phyloP scores from a whole-genome alignment of 2,888 invertebrate species.

The Drosophila sordidula region DNA sequence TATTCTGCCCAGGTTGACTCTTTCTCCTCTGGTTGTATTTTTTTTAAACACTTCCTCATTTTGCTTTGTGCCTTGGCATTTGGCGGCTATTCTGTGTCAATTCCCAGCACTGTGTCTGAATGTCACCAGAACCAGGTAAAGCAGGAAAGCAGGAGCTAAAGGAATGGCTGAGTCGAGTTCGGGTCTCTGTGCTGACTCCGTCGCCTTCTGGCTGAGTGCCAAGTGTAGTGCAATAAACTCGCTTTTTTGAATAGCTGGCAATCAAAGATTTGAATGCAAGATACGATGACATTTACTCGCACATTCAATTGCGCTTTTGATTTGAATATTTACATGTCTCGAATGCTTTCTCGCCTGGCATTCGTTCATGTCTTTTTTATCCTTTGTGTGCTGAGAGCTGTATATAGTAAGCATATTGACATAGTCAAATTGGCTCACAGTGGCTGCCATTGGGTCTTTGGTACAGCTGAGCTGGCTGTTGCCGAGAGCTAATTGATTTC shows the following conservation, averaged over 20 bases:
- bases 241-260: slow-evolving; percentile 75
- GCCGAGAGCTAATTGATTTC: slow-evolving; percentile 62
- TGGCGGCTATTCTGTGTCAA: slow-evolving; percentile 79
- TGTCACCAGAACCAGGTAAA: slow-evolving; percentile 58
- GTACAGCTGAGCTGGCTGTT: slow-evolving; percentile 7
- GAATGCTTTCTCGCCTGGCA: slow-evolving; percentile 18
- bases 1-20: slow-evolving; percentile 21
- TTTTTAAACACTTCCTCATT: slow-evolving; percentile 76
- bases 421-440: slow-evolving; percentile 71
- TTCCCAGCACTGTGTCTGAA: slow-evolving; percentile 75
- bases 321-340: slow-evolving; percentile 79
- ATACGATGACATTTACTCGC: slow-evolving; percentile 80
- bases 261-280: slow-evolving; percentile 80
- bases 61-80: slow-evolving; percentile 72
- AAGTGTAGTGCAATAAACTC: slow-evolving; percentile 81
- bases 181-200: slow-evolving; percentile 5
- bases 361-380: slow-evolving; percentile 37
- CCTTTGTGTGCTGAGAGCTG: slow-evolving; percentile 33
- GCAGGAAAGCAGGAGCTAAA: slow-evolving; percentile 10
- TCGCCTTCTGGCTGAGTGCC: slow-evolving; percentile 70
- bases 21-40: slow-evolving; percentile 25
- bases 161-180: slow-evolving; percentile 62
- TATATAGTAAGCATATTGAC: slow-evolving; percentile 58
- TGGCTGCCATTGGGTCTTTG: slow-evolving; percentile 46
- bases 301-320: slow-evolving; percentile 81